Evolutionary conservation across 2,113 vertebrate species (phyloP).

Genomic region (Centrocercus urophasianus): DNA sequence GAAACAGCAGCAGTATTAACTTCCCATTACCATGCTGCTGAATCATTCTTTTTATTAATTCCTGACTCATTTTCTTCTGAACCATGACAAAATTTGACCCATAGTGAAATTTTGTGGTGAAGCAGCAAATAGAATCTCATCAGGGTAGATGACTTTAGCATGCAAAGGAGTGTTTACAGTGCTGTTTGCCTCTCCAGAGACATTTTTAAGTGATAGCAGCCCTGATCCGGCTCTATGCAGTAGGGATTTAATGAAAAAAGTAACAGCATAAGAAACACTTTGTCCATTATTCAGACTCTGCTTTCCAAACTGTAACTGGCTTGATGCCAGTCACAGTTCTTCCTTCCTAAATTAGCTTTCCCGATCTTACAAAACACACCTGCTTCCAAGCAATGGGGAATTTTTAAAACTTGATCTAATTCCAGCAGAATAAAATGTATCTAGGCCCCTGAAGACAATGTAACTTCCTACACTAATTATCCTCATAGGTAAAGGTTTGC

Average conservation of each 20-base stretch:
- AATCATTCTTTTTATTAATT: conserved; percentile 20
- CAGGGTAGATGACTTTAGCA: not conserved
- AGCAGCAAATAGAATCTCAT: not conserved
- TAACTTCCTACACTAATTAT: not conserved
- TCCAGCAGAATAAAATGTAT: not conserved
- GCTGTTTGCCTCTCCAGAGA: not conserved
- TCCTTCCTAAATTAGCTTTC: conserved; percentile 11
- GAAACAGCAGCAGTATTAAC: not conserved
- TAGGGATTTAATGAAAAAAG: not conserved
- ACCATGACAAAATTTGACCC: not conserved
- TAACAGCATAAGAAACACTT: not conserved
- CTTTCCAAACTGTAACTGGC: not conserved
- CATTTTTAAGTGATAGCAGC: not conserved
- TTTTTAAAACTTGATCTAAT: not conserved
- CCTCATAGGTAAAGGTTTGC: not conserved
- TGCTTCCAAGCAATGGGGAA: not conserved
- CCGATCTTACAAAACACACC: not conserved
- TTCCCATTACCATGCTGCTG: not conserved
- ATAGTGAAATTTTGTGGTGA: not conserved
- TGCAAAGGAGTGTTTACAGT: not conserved
- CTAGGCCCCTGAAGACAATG: not conserved
- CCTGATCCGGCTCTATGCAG: accelerated
- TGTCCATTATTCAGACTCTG: not conserved
- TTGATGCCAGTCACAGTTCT: not conserved
- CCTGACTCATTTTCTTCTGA: not conserved